Percentiles rank a stretch among this genome's conserved stretches.
Evolutionary conservation across 30 jellyfish, hydroid and myxozoan species (phyloP).

Genomic region (Rhopilema esculentum): DNA sequence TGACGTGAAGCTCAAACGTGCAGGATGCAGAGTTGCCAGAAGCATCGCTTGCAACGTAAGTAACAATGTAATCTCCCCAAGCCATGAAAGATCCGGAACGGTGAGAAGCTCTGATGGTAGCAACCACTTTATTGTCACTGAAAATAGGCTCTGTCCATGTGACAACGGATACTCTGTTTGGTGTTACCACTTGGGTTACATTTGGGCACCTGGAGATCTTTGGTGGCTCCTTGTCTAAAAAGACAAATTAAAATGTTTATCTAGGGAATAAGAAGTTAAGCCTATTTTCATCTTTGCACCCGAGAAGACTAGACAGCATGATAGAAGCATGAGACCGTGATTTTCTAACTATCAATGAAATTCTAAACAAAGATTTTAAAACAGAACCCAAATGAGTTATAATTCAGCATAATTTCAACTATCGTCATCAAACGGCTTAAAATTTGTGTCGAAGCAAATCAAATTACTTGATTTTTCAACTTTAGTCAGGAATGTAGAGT

Average conservation of each 20-base stretch:
- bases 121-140: constrained; percentile 83
- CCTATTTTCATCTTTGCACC: background rate
- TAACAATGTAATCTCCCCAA: constrained; percentile 92
- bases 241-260: background rate
- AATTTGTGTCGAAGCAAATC: too few species aligned
- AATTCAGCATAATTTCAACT: too few species aligned
- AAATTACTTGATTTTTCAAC: too few species aligned
- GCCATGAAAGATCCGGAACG: constrained; percentile 70
- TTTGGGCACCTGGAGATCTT: constrained; percentile 80
- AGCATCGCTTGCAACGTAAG: constrained; percentile 85
- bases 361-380: too few species aligned
- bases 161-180: constrained; percentile 31
- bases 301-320: background rate
- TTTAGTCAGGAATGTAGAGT: too few species aligned
- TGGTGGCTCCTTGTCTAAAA: constrained; percentile 88
- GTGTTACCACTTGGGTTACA: constrained; percentile 44
- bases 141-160: constrained; percentile 89
- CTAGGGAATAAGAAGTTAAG: background rate
- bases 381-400: too few species aligned
- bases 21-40: constrained; percentile 91
- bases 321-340: too few species aligned
- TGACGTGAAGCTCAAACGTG: constrained; percentile 77
- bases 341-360: too few species aligned
- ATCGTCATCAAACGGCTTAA: too few species aligned
- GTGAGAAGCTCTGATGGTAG: constrained; percentile 72